Evolutionary conservation across 53 echinoderm and acorn worm species (phyloP), one percentile per base, ranked within the genome.

Genomic region (Holothuria scabra): DNA sequence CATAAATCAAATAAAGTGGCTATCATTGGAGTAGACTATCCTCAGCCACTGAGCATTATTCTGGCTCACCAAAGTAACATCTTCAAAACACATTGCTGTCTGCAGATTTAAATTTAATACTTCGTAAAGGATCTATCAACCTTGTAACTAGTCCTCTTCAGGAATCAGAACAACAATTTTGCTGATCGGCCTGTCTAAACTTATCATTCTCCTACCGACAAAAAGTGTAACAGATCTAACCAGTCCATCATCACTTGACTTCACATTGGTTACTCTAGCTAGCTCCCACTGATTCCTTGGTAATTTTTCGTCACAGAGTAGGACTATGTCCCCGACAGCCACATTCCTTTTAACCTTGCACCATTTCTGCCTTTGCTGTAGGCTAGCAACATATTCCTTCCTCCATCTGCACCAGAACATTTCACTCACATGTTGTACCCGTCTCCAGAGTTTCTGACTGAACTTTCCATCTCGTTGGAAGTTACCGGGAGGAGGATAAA

Each of bases 331-430:
- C 22, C 90, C 83, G 37, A 86, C 56, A 22, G 52, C 5, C 8
- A 57, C n/a, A 28, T 91, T 66, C 12, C 63, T 28, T 28, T 56
- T 58, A 21, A 74, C 24, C 35, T 74, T 52, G 34, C 28, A 82
- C 91, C 91, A 88, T 61, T 88, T 91, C 46, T 85, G 91, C 22
- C 88, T 60, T 11, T 58, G 25, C 26, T 88, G 88, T 22, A 91
- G 55, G 52, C 85, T 61, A 13, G 74, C 88, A n/a, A n/a, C n/a
- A n/a, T n/a, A n/a, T n/a, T n/a, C n/a, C n/a, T n/a, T n/a, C n/a
- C 88, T 76, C 92, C 88, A 88, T 23, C 88, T 80, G 26, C 37
- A 25, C 88, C 88, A 91, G 55, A 91, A 87, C 28, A 80, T 84
- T 28, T 82, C 88, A 8, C 57, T 46, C 0, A 88, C 58, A 24